A percentile compares a stretch with the other conserved stretches of the same genome.
These are phyloP conservation scores for Pseudorhiza aurosa DNA, from an alignment of 30 jellyfish, hydroid and myxozoan genomes.

Conservation along the genomic window DNA sequence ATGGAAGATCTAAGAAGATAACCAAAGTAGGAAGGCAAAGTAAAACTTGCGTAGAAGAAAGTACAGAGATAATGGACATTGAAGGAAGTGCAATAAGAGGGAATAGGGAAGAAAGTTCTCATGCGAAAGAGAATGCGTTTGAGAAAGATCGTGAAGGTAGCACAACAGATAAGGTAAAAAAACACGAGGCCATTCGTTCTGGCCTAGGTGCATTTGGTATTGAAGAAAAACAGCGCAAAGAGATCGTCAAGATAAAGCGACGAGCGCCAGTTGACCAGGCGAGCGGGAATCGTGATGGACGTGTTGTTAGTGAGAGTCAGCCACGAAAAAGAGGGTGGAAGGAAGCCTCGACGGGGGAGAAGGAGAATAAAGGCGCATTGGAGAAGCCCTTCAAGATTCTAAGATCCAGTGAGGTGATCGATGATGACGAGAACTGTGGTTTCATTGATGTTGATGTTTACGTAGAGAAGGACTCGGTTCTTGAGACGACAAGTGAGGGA, in stretches of 20 bases:
- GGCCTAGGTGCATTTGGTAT: too few species aligned
- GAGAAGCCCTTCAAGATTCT: background rate
- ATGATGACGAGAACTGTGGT: background rate
- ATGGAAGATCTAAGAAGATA: too few species aligned
- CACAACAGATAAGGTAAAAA: too few species aligned
- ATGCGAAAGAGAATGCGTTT: too few species aligned
- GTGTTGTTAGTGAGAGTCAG: background rate
- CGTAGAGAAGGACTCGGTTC: constrained; percentile 17
- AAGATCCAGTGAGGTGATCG: background rate
- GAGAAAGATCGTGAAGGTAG: too few species aligned
- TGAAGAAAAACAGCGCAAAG: too few species aligned
- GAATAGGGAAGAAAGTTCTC: too few species aligned
- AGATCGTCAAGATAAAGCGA: constrained; percentile 6
- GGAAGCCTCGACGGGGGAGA: background rate
- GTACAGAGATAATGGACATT: too few species aligned
- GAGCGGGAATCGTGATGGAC: background rate
- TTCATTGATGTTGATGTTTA: constrained; percentile 32
- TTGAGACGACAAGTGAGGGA: background rate
- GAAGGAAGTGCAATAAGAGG: too few species aligned
- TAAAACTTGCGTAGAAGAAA: too few species aligned
- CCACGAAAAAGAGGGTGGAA: constrained; percentile 3
- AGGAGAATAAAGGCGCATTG: background rate
- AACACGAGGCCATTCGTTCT: too few species aligned
- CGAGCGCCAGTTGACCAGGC: background rate
- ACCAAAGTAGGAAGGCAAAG: too few species aligned